Evolutionary conservation across 2,797 vertebrate species (phyloP).

Genomic region (Carcharodon carcharias): DNA sequence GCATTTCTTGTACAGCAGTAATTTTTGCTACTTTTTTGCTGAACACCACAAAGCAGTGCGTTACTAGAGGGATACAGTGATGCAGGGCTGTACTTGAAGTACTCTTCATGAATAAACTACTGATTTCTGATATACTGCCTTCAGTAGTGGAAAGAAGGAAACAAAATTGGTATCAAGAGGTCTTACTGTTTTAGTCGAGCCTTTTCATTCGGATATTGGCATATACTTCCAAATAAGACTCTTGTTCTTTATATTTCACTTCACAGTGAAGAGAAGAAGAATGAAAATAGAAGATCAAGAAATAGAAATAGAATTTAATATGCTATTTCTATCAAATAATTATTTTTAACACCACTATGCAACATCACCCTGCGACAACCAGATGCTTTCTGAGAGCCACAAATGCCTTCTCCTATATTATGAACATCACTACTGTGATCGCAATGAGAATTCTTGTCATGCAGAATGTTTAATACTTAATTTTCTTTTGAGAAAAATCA

Average conservation of each 20-base stretch:
- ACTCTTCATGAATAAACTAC: neutral
- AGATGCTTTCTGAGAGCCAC: neutral
- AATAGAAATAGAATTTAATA: too few species aligned
- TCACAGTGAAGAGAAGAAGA: neutral
- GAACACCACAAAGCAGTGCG: neutral
- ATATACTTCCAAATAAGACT: neutral
- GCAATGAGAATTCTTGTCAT: neutral
- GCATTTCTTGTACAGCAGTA: neutral
- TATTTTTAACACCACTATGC: neutral
- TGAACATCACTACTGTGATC: neutral
- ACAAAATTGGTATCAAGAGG: neutral
- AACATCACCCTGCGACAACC: neutral
- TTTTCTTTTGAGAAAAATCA: neutral
- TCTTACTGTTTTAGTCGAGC: neutral
- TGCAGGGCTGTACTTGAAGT: neutral
- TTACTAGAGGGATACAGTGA: neutral
- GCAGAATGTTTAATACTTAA: neutral
- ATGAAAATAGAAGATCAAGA: neutral
- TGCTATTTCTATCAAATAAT: too few species aligned
- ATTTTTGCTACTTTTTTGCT: neutral
- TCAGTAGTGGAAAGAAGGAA: neutral
- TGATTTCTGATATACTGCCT: neutral
- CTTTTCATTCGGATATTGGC: neutral
- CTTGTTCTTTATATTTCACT: neutral
- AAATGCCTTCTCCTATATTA: neutral